phyloP scores from a whole-genome alignment of 2,113 vertebrate genomes.

The Silurus meridionalis region DNA sequence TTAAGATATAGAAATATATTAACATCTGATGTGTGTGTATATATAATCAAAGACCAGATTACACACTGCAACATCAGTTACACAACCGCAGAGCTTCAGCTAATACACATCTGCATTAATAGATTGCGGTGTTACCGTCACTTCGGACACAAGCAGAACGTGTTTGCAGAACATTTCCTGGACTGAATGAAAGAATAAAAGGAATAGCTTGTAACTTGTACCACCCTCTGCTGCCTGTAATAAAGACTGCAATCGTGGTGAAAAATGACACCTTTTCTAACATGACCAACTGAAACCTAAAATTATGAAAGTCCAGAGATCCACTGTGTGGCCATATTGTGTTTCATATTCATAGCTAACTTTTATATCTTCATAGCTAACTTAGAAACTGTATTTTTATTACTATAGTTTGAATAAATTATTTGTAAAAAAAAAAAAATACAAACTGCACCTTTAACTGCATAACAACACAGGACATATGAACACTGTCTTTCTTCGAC shows the following conservation, averaged over 20 bases:
- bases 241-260: background rate
- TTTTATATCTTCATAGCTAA: background rate
- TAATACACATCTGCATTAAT: background rate
- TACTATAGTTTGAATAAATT: background rate
- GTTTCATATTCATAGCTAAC: background rate
- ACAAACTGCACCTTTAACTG: slow-evolving; percentile 13
- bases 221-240: slow-evolving; percentile 3
- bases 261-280: background rate
- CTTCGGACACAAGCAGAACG: background rate
- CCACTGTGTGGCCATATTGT: background rate
- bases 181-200: background rate
- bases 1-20: slow-evolving; percentile 33
- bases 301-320: background rate
- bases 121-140: background rate
- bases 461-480: slow-evolving; percentile 1
- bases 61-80: background rate
- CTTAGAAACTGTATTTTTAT: too few species aligned
- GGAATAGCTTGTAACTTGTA: background rate
- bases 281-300: background rate
- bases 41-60: slow-evolving; percentile 20
- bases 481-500: background rate
- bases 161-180: background rate
- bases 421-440: background rate
- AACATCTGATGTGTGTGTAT: slow-evolving; percentile 24
- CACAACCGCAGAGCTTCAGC: slow-evolving; percentile 8